Evolutionary conservation across 2,797 vertebrate species (phyloP).

Genomic region (Callimico goeldii): DNA sequence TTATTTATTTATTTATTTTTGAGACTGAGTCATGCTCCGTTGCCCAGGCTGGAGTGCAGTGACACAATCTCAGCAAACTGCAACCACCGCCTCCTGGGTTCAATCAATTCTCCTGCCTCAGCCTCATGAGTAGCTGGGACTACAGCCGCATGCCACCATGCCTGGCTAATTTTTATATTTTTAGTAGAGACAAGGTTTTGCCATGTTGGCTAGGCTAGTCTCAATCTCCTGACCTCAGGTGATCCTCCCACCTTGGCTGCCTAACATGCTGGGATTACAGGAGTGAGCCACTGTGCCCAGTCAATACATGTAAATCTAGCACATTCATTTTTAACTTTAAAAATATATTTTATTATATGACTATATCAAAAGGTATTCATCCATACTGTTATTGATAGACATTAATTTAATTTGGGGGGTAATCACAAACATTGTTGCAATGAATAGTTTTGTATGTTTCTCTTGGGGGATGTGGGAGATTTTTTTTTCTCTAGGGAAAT

Average conservation of each 20-base stretch:
- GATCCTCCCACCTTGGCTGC: neutral
- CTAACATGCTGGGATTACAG: neutral
- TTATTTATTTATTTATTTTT: neutral
- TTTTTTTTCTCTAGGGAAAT: slow-evolving; percentile 6
- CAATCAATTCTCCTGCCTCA: neutral
- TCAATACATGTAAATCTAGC: neutral
- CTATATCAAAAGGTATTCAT: neutral
- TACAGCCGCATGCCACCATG: too few species aligned
- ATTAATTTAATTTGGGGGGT: neutral
- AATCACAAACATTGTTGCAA: neutral
- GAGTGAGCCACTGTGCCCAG: neutral
- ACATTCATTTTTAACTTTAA: slow-evolving; percentile 38
- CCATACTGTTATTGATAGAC: neutral
- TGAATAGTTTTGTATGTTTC: neutral
- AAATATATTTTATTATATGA: neutral
- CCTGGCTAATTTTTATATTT: neutral
- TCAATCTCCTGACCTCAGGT: neutral
- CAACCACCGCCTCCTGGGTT: neutral
- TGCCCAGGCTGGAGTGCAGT: neutral
- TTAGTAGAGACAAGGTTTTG: neutral
- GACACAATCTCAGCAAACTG: neutral
- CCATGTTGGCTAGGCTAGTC: neutral
- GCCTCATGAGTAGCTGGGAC: neutral
- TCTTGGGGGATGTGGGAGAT: neutral
- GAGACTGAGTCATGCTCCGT: neutral